Base-by-base conservation (phyloP, 2,797 vertebrate species). In the Acanthurus tractus region DNA sequence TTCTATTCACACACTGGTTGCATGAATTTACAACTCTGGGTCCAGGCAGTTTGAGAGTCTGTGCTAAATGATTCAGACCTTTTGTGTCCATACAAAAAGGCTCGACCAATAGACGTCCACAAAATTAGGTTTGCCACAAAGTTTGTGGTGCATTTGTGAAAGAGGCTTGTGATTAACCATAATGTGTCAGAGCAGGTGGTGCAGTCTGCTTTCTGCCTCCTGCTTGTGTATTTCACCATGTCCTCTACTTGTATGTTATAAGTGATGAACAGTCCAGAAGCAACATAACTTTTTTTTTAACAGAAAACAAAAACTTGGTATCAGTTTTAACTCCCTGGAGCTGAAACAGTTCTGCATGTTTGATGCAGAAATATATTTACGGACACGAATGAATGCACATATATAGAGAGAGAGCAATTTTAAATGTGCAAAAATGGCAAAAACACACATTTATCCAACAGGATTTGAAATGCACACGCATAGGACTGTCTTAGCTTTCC, bases 241-340 rank as follows among this genome's bases (percentile, higher is more conserved):
- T 75, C 73, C 34, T 80, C 79, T 15, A 42, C 58, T 40, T 9
- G 3, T 34, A 67, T 73, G 54, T 79, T 58, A 56, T 61, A 74
- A 50, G 48, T 25, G 54, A 64, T 49, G 36, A 63, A 74, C 48
- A 46, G 56, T 50, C 66, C 45, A 58, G 55, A 53, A 71, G 83
- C 55, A 18, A 61, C 12, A 29, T 12, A 48, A 76, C 8, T 29
- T 29, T 4, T 25, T 25, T 67, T 34, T 66, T 68, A 23, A 40
- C 12, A 0, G 3, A 54, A 42, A 36, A 48, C 45, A 67, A 63
- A 64, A 63, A 67, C 46, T 63, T 0, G 15, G 42, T 58, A 75
- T 59, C 54, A 56, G 40, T 23, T 56, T 75, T 42, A 56, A 63
- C 83, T 57, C 69, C 71, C 74, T 58, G 23, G 8, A 6, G 0